These are phyloP conservation scores for Limnephilus auricula DNA, from an alignment of 2,888 invertebrate genomes.

Conservation along the genomic window DNA sequence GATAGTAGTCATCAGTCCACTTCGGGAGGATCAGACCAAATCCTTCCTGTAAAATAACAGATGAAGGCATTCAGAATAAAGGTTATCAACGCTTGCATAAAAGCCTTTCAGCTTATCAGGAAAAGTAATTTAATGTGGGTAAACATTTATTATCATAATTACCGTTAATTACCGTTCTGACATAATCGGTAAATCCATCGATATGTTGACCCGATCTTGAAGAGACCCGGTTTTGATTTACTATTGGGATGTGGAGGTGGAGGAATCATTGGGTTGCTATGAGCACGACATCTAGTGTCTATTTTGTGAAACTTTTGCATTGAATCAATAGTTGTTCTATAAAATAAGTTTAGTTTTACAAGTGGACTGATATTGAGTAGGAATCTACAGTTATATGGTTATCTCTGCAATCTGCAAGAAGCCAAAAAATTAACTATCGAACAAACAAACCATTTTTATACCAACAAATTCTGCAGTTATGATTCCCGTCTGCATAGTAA, in stretches of 20 bases:
- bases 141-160: not conserved
- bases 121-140: not conserved
- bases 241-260: not conserved
- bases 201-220: not conserved
- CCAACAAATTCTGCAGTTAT: no score
- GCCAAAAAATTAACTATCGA: no score
- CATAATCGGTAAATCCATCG: not conserved
- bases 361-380: not conserved
- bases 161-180: no score
- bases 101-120: not conserved
- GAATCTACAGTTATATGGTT: not conserved
- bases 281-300: not conserved
- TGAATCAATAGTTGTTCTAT: not conserved
- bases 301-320: not conserved
- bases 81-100: not conserved
- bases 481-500: no score
- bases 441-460: no score
- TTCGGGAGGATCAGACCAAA: slow-evolving; percentile 79
- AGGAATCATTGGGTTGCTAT: not conserved
- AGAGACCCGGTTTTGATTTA: not conserved
- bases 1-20: slow-evolving; percentile 80
- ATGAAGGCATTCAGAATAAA: not conserved
- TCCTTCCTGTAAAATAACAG: slow-evolving; percentile 71
- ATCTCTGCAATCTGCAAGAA: no score
- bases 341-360: not conserved